A percentile compares a stretch with the other conserved stretches of the same genome.
Conservation (phyloP, 1,140 invertebrate genomes). For the Neodiprion virginianus region DNA sequence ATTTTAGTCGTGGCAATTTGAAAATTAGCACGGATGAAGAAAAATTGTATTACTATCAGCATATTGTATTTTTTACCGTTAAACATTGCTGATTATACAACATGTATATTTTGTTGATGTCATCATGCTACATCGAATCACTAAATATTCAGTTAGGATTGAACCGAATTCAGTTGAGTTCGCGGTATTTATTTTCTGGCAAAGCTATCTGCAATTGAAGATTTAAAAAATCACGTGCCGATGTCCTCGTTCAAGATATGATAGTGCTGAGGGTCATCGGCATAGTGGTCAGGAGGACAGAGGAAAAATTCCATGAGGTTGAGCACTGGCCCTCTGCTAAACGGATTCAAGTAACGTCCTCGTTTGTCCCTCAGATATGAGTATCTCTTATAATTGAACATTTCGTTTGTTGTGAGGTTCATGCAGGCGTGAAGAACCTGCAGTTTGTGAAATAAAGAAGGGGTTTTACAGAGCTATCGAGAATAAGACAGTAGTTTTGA, state of each 20-base stretch:
- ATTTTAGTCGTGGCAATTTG: no score
- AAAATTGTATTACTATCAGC: no score
- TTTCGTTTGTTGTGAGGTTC: constrained; percentile 94
- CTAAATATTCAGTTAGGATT: no score
- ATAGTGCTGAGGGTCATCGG: constrained; percentile 70
- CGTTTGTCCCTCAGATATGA: constrained; percentile 86
- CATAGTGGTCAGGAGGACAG: constrained; percentile 76
- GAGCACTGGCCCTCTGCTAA: constrained; percentile 82
- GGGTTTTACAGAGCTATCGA: constrained; percentile 12
- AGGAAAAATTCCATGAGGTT: constrained; percentile 92
- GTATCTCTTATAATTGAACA: constrained; percentile 92
- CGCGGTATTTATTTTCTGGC: no score
- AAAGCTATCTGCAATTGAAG: background rate
- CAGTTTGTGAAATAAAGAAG: constrained; percentile 41
- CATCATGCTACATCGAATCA: no score
- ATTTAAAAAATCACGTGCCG: background rate
- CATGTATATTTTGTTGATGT: no score
- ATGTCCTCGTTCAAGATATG: constrained; percentile 70
- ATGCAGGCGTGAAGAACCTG: constrained; percentile 86
- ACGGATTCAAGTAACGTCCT: constrained; percentile 88
- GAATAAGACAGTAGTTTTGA: background rate
- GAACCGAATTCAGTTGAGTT: no score
- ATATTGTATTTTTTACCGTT: no score
- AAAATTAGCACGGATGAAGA: no score
- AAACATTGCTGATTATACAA: no score